These are phyloP conservation scores for Drosophila subsilvestris DNA, from an alignment of 2,888 invertebrate genomes.

Conservation along the genomic window DNA sequence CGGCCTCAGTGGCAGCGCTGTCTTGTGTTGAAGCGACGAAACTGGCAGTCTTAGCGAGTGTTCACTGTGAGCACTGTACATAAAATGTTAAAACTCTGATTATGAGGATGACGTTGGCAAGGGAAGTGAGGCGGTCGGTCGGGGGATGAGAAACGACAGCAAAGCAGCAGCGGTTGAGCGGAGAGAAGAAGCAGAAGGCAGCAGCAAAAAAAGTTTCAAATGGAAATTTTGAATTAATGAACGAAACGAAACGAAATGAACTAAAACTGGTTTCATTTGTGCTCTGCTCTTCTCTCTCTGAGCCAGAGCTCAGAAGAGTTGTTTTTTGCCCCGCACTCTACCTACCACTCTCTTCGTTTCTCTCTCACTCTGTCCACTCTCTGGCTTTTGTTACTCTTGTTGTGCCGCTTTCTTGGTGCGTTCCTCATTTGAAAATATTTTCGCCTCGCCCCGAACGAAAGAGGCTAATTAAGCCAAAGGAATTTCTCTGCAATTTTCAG, in stretches of 20 bases:
- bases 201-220: slow-evolving; percentile 79
- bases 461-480: slow-evolving; percentile 82
- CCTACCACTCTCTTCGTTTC: slow-evolving; percentile 9
- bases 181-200: slow-evolving; percentile 27
- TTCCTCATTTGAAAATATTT: slow-evolving; percentile 80
- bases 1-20: slow-evolving; percentile 8
- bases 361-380: slow-evolving; percentile 34
- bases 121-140: slow-evolving; percentile 28
- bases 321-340: slow-evolving; percentile 55
- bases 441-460: slow-evolving; percentile 79
- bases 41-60: slow-evolving; percentile 4
- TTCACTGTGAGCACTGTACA: slow-evolving; percentile 68
- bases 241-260: slow-evolving; percentile 81
- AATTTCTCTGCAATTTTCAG: slow-evolving; percentile 80
- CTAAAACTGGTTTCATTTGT: slow-evolving; percentile 81
- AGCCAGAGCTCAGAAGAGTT: slow-evolving; percentile 69
- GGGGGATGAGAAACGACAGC: slow-evolving; percentile 45
- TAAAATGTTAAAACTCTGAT: slow-evolving; percentile 78
- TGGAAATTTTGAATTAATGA: slow-evolving; percentile 83
- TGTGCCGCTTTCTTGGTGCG: slow-evolving; percentile 80
- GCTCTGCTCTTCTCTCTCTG: slow-evolving; percentile 68
- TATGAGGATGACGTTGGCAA: slow-evolving; percentile 71
- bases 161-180: slow-evolving; percentile 26
- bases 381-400: slow-evolving; percentile 48
- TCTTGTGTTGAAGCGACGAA: background rate